Base-by-base conservation (phyloP, 2,888 invertebrate genomes). In the Drosophila greeni region DNA sequence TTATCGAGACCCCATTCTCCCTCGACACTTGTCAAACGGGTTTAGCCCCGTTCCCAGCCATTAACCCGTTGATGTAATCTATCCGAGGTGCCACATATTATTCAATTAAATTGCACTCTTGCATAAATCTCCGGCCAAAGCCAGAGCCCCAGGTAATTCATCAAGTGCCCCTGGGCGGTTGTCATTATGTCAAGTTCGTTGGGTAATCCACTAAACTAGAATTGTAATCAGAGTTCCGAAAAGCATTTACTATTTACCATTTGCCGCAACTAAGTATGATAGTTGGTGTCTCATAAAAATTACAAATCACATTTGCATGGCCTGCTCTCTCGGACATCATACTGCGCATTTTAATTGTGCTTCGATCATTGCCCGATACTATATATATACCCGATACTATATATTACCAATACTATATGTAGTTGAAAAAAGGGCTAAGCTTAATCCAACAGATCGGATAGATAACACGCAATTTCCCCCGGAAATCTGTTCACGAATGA, bases 231-330 rank as follows among this genome's bases (percentile, higher is more conserved):
- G 55, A 65, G 39, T 59, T n/a, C 40, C 40, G 36, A 29, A 34
- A 29, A 18, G 26, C 31, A 42, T 40, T 36, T 16, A 45, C 48
- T 60, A 66, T 51, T 64, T 37, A 18, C 52, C 61, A 40, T 53
- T 54, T 11, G 5, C 26, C 42, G 11, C 42, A 42, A 67, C 48
- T 51, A 39, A 65, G 67, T 45, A n/a, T 61, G 67, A 3, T 40
- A 40, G 66, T 60, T 59, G 65, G 48, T 61, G 60, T 16, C 71
- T 67, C 74, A 82, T 80, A 70, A 76, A 79, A 66, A 69, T 80
- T 42, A 66, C 75, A 76, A 76, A 74, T 70, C 75, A 75, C 78
- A 82, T 82, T 78, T 75, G 66, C 78, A 81, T 77, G 76, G 67
- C 83, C 71, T 75, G 78, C 60, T 67, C 60, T 67, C 64, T n/a